Conservation (phyloP, 2,113 vertebrate genomes). For the Gasterosteus nipponicus region DNA sequence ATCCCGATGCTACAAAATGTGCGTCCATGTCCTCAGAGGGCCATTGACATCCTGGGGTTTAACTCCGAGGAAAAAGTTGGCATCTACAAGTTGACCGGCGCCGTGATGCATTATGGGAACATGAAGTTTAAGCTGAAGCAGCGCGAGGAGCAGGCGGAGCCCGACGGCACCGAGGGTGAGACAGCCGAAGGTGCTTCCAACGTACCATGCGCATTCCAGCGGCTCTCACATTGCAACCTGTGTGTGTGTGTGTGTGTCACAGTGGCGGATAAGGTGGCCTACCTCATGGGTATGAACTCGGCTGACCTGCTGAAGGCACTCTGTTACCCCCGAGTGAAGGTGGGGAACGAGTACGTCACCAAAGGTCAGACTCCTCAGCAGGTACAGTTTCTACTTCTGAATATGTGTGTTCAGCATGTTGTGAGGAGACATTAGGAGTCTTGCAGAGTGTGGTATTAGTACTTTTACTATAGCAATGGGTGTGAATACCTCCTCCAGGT, state of each 20-base stretch:
- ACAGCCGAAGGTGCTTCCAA: not conserved
- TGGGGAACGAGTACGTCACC: constrained; percentile 69
- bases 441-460: not conserved
- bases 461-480: not conserved
- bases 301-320: constrained; percentile 68
- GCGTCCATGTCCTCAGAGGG: constrained; percentile 40
- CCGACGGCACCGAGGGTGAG: constrained; percentile 74
- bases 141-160: constrained; percentile 63
- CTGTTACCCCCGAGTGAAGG: constrained; percentile 69
- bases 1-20: not conserved
- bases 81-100: constrained; percentile 76
- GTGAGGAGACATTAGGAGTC: not conserved
- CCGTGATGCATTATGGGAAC: constrained; percentile 74
- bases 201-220: not conserved
- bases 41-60: constrained; percentile 74
- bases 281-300: constrained; percentile 70
- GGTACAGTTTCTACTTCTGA: constrained; percentile 31
- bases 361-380: constrained; percentile 71
- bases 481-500: constrained; percentile 42
- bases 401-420: not conserved
- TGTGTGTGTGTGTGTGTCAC: not conserved
- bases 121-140: constrained; percentile 73
- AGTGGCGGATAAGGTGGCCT: constrained; percentile 68
- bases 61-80: constrained; percentile 61
- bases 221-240: not conserved